Evolutionary conservation across 2,797 vertebrate species (phyloP).

Genomic region (Oophaga sylvatica): DNA sequence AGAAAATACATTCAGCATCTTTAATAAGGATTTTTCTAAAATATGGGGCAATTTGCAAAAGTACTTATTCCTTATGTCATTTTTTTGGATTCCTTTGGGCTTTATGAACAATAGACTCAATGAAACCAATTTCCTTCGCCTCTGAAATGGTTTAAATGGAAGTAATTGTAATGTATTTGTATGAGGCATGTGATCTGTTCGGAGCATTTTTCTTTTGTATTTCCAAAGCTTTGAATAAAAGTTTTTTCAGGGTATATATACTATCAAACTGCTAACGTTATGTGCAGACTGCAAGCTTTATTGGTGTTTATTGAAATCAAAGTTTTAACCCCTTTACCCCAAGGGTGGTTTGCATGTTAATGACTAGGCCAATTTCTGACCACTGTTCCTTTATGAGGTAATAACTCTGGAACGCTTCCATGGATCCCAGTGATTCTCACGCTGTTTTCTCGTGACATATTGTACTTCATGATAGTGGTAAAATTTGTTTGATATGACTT

Average conservation of each 20-base stretch:
- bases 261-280: neutral
- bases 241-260: neutral
- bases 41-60: neutral
- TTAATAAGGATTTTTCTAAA: slow-evolving; percentile 1
- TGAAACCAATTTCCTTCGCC: neutral
- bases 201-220: neutral
- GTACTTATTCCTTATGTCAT: neutral
- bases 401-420: no score
- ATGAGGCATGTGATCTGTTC: neutral
- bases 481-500: no score
- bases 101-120: neutral
- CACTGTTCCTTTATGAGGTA: no score
- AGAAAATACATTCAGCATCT: slow-evolving; percentile 5
- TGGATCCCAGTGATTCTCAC: no score
- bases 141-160: slow-evolving; percentile 5
- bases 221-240: neutral
- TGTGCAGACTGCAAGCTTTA: neutral
- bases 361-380: no score
- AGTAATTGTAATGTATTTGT: neutral
- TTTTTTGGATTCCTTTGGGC: slow-evolving; percentile 1
- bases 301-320: neutral
- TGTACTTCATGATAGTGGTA: no score
- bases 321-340: no score
- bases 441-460: no score
- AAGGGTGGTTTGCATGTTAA: no score